A percentile compares a stretch with the other conserved stretches of the same genome.
Evolutionary conservation across 2,888 invertebrate species (phyloP).

Genomic region (Epirrhoe alternata): DNA sequence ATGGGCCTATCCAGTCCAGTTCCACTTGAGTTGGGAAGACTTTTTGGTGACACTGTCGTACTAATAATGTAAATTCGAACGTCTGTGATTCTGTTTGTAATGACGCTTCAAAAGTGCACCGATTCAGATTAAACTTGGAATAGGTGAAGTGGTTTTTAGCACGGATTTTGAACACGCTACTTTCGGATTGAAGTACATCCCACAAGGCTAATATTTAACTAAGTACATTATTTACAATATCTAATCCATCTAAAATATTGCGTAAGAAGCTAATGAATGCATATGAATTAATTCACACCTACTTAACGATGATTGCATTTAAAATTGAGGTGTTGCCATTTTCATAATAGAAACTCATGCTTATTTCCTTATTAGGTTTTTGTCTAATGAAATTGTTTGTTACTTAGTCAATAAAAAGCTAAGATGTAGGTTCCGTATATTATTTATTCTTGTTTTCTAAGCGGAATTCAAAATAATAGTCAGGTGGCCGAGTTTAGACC

Average conservation of each 20-base stretch:
- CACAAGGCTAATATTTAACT: too few relatives aligned
- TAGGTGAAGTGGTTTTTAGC: too few relatives aligned
- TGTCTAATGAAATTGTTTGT: conserved; percentile 4
- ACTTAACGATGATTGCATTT: conserved; percentile 13
- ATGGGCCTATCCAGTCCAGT: too few relatives aligned
- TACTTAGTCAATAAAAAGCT: background rate
- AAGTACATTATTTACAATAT: background rate
- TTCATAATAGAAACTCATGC: conserved; percentile 6
- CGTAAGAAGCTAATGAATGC: conserved; percentile 7
- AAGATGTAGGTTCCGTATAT: conserved; percentile 10
- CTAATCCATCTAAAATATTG: conserved; percentile 5
- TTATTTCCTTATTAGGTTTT: conserved; percentile 18
- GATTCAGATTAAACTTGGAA: too few relatives aligned
- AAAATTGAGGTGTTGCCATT: conserved; percentile 11
- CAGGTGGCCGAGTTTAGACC: too few relatives aligned
- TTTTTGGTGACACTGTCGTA: too few relatives aligned
- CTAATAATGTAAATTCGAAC: too few relatives aligned
- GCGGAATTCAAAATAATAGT: conserved; percentile 6
- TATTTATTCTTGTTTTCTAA: background rate
- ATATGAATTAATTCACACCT: conserved; percentile 17
- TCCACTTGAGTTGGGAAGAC: too few relatives aligned
- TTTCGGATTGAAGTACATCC: too few relatives aligned
- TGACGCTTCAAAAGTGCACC: too few relatives aligned
- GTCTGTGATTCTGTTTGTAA: too few relatives aligned
- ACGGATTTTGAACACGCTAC: too few relatives aligned